Base-by-base conservation (phyloP, 2,888 invertebrate genomes). In the Chymomyza caudatula region DNA sequence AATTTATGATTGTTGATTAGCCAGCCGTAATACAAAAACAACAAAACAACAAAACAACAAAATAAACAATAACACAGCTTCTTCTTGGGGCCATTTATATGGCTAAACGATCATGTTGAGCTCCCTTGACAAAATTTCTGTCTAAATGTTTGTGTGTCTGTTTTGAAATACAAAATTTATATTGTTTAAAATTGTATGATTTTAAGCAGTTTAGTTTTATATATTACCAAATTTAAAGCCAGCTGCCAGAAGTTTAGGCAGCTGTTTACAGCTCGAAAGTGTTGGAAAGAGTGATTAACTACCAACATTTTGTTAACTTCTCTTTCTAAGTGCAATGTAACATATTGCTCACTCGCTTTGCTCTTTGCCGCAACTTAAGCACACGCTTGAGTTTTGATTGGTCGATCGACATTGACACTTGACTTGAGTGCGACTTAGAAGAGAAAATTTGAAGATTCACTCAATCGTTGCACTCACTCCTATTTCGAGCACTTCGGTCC, bases 1-100 rank as follows among this genome's bases (percentile, higher is more conserved):
- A 87, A 88, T 88, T 88, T 88, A 88, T 87, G 69, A 63, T 63
- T 63, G 43, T 69, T 82, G 80, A 69, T 82, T 65, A 71, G 76
- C 56, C 47, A 17, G 47, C 15, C n/a, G 17, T 15, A 47, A 15
- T 47, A 15, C 47, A 37, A 37, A 8, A 37, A 37, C 29, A 37
- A 37, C 29, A 37, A 37, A 37, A 11, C 2, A 11, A 37, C 29
- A 37, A 37, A 2, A 1, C 47, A 19, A 47, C 47, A 47, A 47
- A 17, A 54, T 60, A 19, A 25, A 42, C n/a, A 42, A 43, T 37
- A 37, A 37, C 29, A 37, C n/a, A n/a, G n/a, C n/a, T n/a, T 37
- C 29, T 37, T n/a, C 11, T 51, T 47, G 22, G 13, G 60, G 52
- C 75, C 71, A 77, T 84, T 73, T 74, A 75, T 84, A 73, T 65